Percentiles rank a stretch among this genome's conserved stretches.
These are phyloP conservation scores for Lagenorhynchus albirostris DNA, from an alignment of 2,113 vertebrate species.

Conservation along the genomic window DNA sequence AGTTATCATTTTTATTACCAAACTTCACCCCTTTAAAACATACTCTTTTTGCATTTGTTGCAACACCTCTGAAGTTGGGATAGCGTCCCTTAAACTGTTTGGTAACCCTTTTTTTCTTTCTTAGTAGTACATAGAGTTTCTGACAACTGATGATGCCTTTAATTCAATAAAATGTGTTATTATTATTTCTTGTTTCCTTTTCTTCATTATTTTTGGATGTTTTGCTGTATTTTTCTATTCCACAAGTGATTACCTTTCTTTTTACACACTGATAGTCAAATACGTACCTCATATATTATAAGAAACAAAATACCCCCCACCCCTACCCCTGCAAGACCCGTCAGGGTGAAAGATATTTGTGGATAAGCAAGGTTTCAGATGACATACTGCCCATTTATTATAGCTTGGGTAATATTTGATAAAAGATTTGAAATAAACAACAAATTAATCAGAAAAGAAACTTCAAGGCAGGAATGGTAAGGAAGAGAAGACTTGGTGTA, in stretches of 20 bases:
- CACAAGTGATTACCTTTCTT: background rate
- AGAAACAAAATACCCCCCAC: background rate
- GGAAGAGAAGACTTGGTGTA: background rate
- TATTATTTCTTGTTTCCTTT: background rate
- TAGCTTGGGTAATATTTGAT: background rate
- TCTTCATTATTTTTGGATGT: background rate
- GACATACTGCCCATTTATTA: background rate
- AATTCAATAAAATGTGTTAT: background rate
- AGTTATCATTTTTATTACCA: background rate
- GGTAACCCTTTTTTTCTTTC: background rate
- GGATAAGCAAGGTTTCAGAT: background rate
- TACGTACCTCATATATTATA: background rate
- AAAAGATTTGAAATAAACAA: conserved; percentile 30
- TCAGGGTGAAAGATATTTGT: background rate
- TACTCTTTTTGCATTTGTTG: background rate
- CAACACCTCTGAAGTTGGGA: background rate
- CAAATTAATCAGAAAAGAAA: conserved; percentile 38
- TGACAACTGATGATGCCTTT: background rate
- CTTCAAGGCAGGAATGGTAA: background rate
- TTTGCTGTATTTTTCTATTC: background rate
- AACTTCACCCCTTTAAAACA: background rate
- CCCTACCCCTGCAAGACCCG: background rate
- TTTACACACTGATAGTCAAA: background rate
- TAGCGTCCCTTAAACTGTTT: background rate
- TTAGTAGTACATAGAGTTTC: background rate